Evolutionary conservation across 2,797 vertebrate species (phyloP), one percentile per base, ranked within the genome.

Genomic region (Cetoscarus ocellatus): DNA sequence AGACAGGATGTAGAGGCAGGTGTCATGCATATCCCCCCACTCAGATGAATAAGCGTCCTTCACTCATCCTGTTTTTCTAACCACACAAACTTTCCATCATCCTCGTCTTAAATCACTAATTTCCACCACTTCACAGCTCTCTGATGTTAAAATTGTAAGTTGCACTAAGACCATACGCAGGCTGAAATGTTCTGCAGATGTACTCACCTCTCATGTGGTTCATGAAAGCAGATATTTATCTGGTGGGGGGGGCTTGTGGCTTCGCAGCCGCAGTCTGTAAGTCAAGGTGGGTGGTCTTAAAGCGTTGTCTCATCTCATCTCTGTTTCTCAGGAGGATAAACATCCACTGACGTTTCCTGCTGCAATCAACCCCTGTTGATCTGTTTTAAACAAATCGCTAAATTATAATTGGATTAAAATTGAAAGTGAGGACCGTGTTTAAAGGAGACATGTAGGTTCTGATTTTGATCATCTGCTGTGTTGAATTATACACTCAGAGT

Each of bases 141-240:
- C 90, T 93, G 92, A 93, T 91, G 92, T 93, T 84, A 87, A 92
- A 92, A 92, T 91, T 91, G 89, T 80, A 86, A 88, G 87, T 87
- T 90, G 86, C 75, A 59, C 87, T 73, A 66, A 85, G 90, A 91
- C 89, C 91, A 91, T 91, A 90, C 44, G 76, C 79, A 71, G 81
- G 84, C 83, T 90, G 87, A 93, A 94, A 94, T 92, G 91, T 91
- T 92, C 79, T 89, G 91, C 94, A 95, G 93, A 93, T 95, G 94
- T 91, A 67, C 77, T 50, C 60, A 82, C 83, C 59, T 94, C 91
- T 94, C 77, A 93, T 94, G 94, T 94, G 94, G 93, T 90, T 92
- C 81, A 93, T 92, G 91, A 94, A 94, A 94, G 93, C 91, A 84
- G 90, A 93, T 88, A 88, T 89, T 90, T 94, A 92, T 94, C 93